Percentiles rank a stretch among this genome's conserved stretches.
phyloP scores from a whole-genome alignment of 2,113 vertebrate species.

The Tapirus terrestris region DNA sequence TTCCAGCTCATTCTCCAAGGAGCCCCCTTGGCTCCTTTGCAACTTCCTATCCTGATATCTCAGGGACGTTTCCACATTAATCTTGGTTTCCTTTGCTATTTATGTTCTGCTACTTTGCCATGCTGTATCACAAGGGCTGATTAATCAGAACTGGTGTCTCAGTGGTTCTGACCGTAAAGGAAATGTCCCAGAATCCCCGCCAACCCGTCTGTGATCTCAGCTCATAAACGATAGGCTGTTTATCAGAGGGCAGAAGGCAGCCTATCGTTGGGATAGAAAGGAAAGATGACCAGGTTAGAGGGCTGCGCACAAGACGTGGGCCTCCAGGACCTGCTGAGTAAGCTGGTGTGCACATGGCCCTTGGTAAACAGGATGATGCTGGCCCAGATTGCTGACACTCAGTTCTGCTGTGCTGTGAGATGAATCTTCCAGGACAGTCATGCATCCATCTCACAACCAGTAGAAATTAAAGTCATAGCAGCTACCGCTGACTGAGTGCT shows the following conservation, averaged over 20 bases:
- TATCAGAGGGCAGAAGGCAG: slow-evolving; percentile 57
- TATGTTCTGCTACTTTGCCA: slow-evolving; percentile 70
- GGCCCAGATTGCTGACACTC: background rate
- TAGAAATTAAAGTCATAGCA: background rate
- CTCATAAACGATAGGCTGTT: slow-evolving; percentile 52
- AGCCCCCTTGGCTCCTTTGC: slow-evolving; percentile 80
- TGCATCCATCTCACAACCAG: background rate
- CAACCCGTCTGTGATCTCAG: slow-evolving; percentile 32
- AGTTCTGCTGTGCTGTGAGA: background rate
- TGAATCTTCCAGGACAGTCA: background rate
- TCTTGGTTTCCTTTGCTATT: slow-evolving; percentile 84
- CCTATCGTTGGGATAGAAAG: slow-evolving; percentile 47
- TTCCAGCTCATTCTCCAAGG: slow-evolving; percentile 68
- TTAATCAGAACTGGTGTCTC: slow-evolving; percentile 69
- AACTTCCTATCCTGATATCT: slow-evolving; percentile 84
- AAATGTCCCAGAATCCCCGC: slow-evolving; percentile 58
- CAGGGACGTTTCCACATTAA: slow-evolving; percentile 75
- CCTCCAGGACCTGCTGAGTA: background rate
- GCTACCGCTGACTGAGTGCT: background rate
- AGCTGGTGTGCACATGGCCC: background rate
- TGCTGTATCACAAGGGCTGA: slow-evolving; percentile 54
- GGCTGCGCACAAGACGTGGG: background rate
- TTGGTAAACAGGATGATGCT: slow-evolving; percentile 35
- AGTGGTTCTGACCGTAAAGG: slow-evolving; percentile 61
- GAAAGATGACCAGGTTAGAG: slow-evolving; percentile 23